A percentile compares a stretch with the other conserved stretches of the same genome.
These are phyloP conservation scores for Stegana nigrithorax DNA, from an alignment of 2,888 invertebrate genomes.

Conservation along the genomic window DNA sequence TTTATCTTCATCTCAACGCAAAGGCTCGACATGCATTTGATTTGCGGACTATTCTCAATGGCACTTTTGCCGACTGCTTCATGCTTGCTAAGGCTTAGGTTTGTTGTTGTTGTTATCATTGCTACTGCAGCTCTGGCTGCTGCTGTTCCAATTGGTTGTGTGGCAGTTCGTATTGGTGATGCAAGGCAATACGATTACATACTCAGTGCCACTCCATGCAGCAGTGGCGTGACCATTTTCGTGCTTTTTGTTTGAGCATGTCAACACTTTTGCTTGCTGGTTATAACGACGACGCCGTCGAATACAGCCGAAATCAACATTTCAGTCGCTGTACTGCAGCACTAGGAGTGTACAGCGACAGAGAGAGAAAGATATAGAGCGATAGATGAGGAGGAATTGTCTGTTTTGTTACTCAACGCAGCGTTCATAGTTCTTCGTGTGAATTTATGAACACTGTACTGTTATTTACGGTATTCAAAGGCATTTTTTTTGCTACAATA, in stretches of 20 bases:
- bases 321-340: conserved; percentile 33
- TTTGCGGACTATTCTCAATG: not conserved
- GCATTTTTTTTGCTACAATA: too few species aligned
- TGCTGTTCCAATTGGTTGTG: too few species aligned
- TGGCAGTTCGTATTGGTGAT: too few species aligned
- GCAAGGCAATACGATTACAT: not conserved
- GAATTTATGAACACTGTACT: conserved; percentile 65
- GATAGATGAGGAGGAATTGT: not conserved
- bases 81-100: not conserved
- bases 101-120: not conserved
- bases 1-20: conserved; percentile 48
- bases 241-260: conserved; percentile 19
- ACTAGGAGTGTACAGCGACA: conserved; percentile 10
- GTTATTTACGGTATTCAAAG: conserved; percentile 64
- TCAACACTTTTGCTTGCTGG: conserved; percentile 6
- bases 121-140: too few species aligned
- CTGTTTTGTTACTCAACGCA: conserved; percentile 8
- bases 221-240: conserved; percentile 19
- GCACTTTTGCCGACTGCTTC: not conserved
- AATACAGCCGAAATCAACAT: conserved; percentile 15
- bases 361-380: not conserved
- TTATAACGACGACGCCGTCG: conserved; percentile 27
- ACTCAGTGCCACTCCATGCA: not conserved
- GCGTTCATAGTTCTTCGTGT: conserved; percentile 62
- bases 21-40: not conserved